A percentile compares a stretch with the other conserved stretches of the same genome.
phyloP scores from a whole-genome alignment of 2,113 vertebrate genomes.

The Arvicanthis niloticus region DNA sequence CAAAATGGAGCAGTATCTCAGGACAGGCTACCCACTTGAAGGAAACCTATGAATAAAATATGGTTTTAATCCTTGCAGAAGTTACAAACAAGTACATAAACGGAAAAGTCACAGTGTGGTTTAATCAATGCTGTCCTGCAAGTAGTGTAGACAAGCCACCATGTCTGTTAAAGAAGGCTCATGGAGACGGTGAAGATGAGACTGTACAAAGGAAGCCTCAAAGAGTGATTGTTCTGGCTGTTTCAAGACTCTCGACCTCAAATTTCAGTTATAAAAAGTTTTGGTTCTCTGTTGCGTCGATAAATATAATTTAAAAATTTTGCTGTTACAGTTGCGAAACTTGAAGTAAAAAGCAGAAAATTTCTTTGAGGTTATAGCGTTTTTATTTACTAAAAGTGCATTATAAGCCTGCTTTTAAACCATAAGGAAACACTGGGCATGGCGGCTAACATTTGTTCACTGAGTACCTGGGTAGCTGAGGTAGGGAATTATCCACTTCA shows the following conservation, averaged over 20 bases:
- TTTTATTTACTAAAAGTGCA: constrained; percentile 7
- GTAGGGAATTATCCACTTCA: not conserved
- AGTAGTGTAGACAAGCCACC: not conserved
- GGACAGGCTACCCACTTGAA: not conserved
- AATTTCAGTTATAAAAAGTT: not conserved
- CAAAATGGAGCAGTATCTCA: not conserved
- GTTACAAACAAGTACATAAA: not conserved
- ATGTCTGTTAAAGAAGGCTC: not conserved
- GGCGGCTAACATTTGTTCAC: not conserved
- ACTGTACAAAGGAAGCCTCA: not conserved
- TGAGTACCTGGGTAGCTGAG: not conserved
- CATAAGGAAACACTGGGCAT: not conserved
- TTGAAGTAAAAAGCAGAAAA: not conserved
- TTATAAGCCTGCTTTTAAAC: not conserved
- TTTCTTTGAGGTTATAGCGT: not conserved
- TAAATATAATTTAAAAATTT: constrained; percentile 14
- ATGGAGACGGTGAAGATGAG: not conserved
- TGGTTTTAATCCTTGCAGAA: not conserved
- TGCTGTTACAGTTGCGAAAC: constrained; percentile 2
- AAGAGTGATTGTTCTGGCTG: not conserved
- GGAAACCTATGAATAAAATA: not conserved
- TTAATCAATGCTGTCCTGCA: not conserved
- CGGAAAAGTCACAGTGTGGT: not conserved
- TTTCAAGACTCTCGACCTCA: not conserved
- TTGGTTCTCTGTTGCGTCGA: not conserved